Percentiles rank a stretch among this genome's conserved stretches.
These are phyloP conservation scores for Catostylus mosaicus DNA, from an alignment of 30 jellyfish, hydroid and myxozoan genomes.

Conservation along the genomic window DNA sequence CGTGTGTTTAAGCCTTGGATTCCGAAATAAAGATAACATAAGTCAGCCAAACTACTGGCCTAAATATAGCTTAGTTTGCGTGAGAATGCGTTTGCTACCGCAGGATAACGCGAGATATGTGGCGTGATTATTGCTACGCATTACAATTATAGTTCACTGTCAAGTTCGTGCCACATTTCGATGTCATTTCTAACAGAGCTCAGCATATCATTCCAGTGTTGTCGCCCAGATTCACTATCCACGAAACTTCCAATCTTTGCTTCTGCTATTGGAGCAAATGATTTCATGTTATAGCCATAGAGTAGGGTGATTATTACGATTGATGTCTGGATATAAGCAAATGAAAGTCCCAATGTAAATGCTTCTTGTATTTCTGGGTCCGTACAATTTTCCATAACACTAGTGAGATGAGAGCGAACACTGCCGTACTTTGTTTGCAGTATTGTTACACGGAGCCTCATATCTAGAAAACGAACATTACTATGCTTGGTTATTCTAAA, in stretches of 20 bases:
- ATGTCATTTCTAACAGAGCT: constrained; percentile 8
- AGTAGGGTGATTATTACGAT: constrained; percentile 1
- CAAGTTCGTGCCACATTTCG: constrained; percentile 13
- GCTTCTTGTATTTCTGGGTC: constrained; percentile 19
- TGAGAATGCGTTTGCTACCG: too few species aligned
- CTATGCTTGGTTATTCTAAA: too few species aligned
- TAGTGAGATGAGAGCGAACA: constrained; percentile 32
- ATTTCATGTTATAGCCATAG: constrained; percentile 17
- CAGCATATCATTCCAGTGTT: constrained; percentile 32
- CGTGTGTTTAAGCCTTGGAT: too few species aligned
- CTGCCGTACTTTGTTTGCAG: constrained; percentile 41
- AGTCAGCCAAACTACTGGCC: too few species aligned
- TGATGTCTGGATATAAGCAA: constrained; percentile 11
- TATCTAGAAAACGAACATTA: constrained; percentile 1
- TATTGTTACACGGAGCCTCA: constrained; percentile 15
- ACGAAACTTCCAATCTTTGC: constrained; percentile 24
- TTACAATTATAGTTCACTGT: too few species aligned
- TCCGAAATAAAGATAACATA: too few species aligned
- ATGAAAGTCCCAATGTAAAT: constrained; percentile 21
- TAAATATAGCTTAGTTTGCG: too few species aligned
- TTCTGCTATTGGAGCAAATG: constrained; percentile 34
- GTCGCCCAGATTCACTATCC: constrained; percentile 5
- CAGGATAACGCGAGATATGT: too few species aligned
- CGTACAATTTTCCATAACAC: constrained; percentile 9
- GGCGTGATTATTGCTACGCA: too few species aligned